phyloP scores from a whole-genome alignment of 2,113 vertebrate genomes.

The Capricornis sumatraensis region DNA sequence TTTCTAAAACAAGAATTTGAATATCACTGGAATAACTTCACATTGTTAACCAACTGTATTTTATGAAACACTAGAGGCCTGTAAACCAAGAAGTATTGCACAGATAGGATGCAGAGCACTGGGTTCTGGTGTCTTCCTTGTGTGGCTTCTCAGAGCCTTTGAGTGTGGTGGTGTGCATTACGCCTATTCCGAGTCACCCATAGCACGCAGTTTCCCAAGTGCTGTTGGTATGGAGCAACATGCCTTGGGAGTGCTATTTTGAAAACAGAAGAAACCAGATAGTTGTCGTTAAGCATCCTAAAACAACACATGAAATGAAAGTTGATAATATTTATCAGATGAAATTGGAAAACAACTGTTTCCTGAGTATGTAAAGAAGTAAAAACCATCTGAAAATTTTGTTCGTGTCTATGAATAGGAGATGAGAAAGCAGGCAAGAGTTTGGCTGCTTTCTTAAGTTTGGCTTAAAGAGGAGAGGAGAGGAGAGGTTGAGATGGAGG shows the following conservation, averaged over 20 bases:
- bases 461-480: background rate
- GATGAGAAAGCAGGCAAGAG: background rate
- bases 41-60: background rate
- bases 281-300: background rate
- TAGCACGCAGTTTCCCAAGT: background rate
- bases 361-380: background rate
- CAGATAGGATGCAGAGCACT: background rate
- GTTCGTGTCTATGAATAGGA: background rate
- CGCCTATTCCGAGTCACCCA: rapidly evolving
- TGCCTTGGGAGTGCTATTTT: background rate
- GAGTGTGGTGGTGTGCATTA: rapidly evolving
- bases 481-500: background rate
- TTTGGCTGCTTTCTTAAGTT: background rate
- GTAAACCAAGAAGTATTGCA: background rate
- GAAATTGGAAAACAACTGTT: background rate
- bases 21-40: background rate
- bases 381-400: background rate
- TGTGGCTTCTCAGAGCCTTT: background rate
- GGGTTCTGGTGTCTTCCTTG: background rate
- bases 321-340: background rate
- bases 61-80: background rate
- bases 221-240: rapidly evolving
- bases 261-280: background rate
- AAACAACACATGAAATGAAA: background rate
- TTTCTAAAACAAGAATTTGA: background rate